Evolutionary conservation across 2,113 vertebrate genomes (phyloP), one percentile per base, ranked within the genome.

Genomic region (Mungos mungo): DNA sequence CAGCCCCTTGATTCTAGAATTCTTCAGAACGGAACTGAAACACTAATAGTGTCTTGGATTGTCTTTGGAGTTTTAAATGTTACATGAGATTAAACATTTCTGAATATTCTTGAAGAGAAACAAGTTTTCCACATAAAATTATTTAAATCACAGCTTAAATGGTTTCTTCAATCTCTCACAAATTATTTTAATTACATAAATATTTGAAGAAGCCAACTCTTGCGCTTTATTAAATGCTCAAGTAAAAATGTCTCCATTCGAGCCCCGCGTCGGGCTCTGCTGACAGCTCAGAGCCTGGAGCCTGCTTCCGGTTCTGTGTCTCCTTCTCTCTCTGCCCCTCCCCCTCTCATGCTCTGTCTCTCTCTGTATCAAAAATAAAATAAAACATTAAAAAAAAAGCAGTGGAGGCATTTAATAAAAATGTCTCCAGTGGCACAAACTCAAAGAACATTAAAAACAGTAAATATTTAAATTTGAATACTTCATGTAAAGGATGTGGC

Each of bases 131-230:
- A 93, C n/a, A 60, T 47, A 90, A 90, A 88, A 90, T 52, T 68
- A 90, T 76, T 83, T 72, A 52, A 94, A 93, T 74, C n/a, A 74
- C 18, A 83, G 31, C 63, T 85, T 83, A 93, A 86, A 31, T 19
- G 57, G 54, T 92, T 89, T 72, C 65, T 95, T 96, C 12, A 54
- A 74, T 38, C 21, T n/a, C 35, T n/a, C 96, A 69, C 35, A 86
- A 76, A 72, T 71, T 93, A 83, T 69, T 95, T 93, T 90, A 65
- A 60, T 87, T 90, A 69, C 72, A 60, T 72, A 90, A 79, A 60
- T 95, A 92, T 91, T 96, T 93, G 72, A 96, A 95, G 65, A 95
- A 95, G 47, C 6, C 57, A 85, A 50, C 25, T 94, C 65, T 57
- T 84, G 8, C 18, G 93, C 63, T 79, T 92, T 93, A 71, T 60